Evolutionary conservation across 2,888 invertebrate genomes (phyloP), one percentile per base, ranked within the genome.

Genomic region (Caenorhabditis sp.): DNA sequence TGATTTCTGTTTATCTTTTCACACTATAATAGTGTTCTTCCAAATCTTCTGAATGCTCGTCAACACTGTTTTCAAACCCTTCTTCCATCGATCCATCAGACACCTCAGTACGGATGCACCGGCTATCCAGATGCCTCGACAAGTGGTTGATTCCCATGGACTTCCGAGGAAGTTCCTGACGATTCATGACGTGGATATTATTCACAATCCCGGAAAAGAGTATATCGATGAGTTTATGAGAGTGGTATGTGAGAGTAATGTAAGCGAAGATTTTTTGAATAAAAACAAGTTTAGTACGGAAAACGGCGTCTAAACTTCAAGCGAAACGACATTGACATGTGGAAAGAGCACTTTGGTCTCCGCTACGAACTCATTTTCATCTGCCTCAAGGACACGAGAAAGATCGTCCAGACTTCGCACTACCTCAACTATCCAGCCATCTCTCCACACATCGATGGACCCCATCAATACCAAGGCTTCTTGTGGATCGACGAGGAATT

Each of bases 401-500:
- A 40, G 40, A 55, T 55, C 55, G 28, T 55, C n/a, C 55, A 26
- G 56, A 32, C 56, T 18, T 3, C 24, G 5, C 37, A 40, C 32
- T 32, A 1, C 22, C 8, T 37, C 40, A 18, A 24, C 24, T 22
- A 58, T 15, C 11, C 64, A 2, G 50, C 64, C 3, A 56, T 72
- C 2, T 13, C 22, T 6, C 53, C 53, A 2, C 24, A 53, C 22
- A 26, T 18, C 26, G 53, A 24, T 1, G 15, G 15, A 22, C 53
- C 24, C 13, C 24, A 26, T 0, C 18, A 9, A 11, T 64, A 64
- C 37, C 44, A 47, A 44, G 72, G 72, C 5, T 56, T 72, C 47
- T 40, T 64, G 22, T 64, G 64, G 72, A 58, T 72, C 9, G 64
- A 50, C 44, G 32, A 53, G 3, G 56, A 64, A 35, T 64, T 37